phyloP scores from a whole-genome alignment of 1,140 invertebrate species.

The Amyelois transitella region DNA sequence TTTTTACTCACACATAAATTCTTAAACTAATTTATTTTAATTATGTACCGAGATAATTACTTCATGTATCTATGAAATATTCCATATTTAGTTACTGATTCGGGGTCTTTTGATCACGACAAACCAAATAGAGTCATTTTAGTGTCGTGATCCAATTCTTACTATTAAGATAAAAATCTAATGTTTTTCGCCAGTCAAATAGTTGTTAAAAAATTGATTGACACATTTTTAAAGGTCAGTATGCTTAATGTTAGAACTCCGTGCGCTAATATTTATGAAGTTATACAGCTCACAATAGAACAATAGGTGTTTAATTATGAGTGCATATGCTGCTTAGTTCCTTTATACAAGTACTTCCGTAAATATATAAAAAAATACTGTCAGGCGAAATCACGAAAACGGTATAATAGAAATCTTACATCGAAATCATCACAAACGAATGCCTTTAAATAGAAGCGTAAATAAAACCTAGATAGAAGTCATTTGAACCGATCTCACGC shows the following conservation, averaged over 20 bases:
- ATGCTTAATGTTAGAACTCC: not conserved
- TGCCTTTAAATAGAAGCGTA: not conserved
- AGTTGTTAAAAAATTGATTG: constrained; percentile 27
- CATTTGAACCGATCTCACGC: not conserved
- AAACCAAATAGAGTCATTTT: constrained; percentile 11
- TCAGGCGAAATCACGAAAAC: not conserved
- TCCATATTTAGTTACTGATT: no score
- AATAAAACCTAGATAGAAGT: not conserved
- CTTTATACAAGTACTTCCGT: constrained; percentile 29
- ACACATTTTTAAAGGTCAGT: constrained; percentile 21
- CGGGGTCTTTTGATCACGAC: constrained; percentile 5
- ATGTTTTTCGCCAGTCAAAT: constrained; percentile 3
- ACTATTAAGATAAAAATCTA: constrained; percentile 7
- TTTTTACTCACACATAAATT: no score
- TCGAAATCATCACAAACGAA: not conserved
- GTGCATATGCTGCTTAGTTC: constrained; percentile 25
- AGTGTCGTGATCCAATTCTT: not conserved
- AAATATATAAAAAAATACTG: not conserved
- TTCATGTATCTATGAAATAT: no score
- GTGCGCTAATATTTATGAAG: constrained; percentile 12
- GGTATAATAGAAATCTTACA: not conserved
- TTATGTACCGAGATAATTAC: no score
- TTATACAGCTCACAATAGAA: constrained; percentile 35
- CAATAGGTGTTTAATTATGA: constrained; percentile 24
- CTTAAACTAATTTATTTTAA: no score